phyloP scores from a whole-genome alignment of 1,140 invertebrate species.

The Drosophila nebulosa region DNA sequence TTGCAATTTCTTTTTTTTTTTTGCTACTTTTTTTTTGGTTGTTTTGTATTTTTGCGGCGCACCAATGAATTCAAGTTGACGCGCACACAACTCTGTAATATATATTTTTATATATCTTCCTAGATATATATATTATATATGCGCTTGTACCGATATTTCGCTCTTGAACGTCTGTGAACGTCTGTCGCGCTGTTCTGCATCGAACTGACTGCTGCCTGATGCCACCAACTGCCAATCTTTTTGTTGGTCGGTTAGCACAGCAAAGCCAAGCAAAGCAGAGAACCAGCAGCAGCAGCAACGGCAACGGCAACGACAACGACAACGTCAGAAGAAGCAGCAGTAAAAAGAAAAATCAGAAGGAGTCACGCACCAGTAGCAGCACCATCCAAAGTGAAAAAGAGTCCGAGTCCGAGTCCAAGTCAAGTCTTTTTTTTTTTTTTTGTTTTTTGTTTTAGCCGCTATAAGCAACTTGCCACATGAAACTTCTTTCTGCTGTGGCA shows the following conservation, averaged over 20 bases:
- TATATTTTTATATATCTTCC: neutral
- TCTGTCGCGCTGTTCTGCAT: slow-evolving; percentile 57
- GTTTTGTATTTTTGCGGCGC: slow-evolving; percentile 14
- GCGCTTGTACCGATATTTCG: neutral
- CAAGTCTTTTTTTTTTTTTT: neutral
- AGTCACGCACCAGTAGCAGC: slow-evolving; percentile 42
- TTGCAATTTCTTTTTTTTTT: slow-evolving; percentile 8
- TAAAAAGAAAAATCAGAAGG: slow-evolving; percentile 4
- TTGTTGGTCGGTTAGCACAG: slow-evolving; percentile 26
- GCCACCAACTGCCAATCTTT: slow-evolving; percentile 29
- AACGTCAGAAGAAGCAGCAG: neutral
- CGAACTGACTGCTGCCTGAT: slow-evolving; percentile 57
- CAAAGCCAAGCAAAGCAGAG: neutral
- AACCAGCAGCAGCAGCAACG: slow-evolving; percentile 1
- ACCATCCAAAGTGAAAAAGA: slow-evolving; percentile 21
- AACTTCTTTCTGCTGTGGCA: neutral
- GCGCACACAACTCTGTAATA: slow-evolving; percentile 8
- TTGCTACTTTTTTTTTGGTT: slow-evolving; percentile 7
- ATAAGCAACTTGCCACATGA: neutral
- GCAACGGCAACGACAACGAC: slow-evolving; percentile 1
- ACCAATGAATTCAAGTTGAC: neutral
- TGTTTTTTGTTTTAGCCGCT: neutral
- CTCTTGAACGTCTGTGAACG: neutral
- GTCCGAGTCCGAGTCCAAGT: neutral
- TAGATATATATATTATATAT: neutral